Evolutionary conservation across 2,113 vertebrate species (phyloP).

Genomic region (Aptenodytes patagonicus): DNA sequence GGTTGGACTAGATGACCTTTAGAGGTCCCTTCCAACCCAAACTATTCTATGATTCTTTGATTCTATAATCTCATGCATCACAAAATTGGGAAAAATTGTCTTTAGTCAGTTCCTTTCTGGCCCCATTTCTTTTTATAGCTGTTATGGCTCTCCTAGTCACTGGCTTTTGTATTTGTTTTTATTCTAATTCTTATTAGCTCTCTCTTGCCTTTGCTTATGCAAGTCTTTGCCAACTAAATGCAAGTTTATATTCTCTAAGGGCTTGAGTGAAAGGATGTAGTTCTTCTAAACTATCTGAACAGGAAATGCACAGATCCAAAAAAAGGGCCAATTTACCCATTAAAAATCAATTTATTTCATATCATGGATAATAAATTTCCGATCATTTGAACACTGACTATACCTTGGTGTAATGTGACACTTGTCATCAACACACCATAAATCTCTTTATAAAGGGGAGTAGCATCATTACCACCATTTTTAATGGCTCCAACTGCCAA

Average conservation of each 20-base stretch:
- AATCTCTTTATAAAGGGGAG: background rate
- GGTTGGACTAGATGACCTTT: too few species aligned
- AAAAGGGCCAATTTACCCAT: background rate
- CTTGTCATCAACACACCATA: background rate
- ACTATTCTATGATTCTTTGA: too few species aligned
- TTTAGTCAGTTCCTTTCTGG: background rate
- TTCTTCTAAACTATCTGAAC: background rate
- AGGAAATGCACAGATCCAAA: background rate
- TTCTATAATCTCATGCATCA: background rate
- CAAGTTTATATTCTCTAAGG: background rate
- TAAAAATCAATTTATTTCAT: background rate
- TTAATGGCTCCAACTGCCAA: background rate
- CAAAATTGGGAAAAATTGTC: background rate
- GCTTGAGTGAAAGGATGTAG: background rate
- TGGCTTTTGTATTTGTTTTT: background rate
- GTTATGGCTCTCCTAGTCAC: background rate
- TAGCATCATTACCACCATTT: background rate
- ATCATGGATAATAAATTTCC: background rate
- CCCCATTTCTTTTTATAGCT: background rate
- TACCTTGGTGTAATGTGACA: background rate
- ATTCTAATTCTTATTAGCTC: background rate
- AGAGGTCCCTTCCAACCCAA: too few species aligned
- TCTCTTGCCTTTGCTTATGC: background rate
- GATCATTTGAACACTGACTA: background rate
- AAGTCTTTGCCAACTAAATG: background rate